Conservation (phyloP, 2,113 vertebrate species). For the Holacanthus passer region DNA sequence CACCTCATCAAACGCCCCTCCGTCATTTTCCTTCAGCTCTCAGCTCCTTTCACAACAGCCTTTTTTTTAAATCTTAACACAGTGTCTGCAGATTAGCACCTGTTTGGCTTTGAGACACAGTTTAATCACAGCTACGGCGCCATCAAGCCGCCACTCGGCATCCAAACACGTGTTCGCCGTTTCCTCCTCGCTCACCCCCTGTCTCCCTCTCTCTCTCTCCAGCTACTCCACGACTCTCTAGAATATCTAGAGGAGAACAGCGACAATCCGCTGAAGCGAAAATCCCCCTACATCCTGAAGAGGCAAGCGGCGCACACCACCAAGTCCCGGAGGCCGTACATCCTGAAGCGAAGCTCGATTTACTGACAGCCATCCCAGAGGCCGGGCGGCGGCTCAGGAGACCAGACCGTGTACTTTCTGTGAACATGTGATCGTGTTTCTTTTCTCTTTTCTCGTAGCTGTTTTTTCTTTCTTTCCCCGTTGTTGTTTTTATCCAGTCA, state of each 20-base stretch:
- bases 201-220: conserved; percentile 47
- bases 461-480: conserved; percentile 25
- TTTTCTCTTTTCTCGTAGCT: conserved; percentile 50
- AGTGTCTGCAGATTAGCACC: conserved; percentile 39
- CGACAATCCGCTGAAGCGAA: conserved; percentile 91
- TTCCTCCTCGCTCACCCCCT: conserved; percentile 7
- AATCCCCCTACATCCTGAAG: conserved; percentile 97
- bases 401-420: conserved; percentile 75
- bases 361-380: conserved; percentile 86
- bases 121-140: conserved; percentile 27
- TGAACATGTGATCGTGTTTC: conserved; percentile 84
- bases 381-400: conserved; percentile 28
- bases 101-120: conserved; percentile 36
- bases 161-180: conserved; percentile 27
- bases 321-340: conserved; percentile 96
- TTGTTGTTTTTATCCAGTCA: conserved; percentile 28
- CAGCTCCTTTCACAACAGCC: conserved; percentile 8
- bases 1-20: conserved; percentile 37
- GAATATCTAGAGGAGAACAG: conserved; percentile 88
- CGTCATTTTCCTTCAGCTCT: conserved; percentile 26
- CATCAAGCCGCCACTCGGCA: conserved; percentile 30
- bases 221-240: conserved; percentile 86
- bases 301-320: conserved; percentile 87
- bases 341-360: conserved; percentile 91
- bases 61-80: conserved; percentile 12